phyloP scores from a whole-genome alignment of 2,797 vertebrate genomes.

The Phaenicophaeus curvirostris region DNA sequence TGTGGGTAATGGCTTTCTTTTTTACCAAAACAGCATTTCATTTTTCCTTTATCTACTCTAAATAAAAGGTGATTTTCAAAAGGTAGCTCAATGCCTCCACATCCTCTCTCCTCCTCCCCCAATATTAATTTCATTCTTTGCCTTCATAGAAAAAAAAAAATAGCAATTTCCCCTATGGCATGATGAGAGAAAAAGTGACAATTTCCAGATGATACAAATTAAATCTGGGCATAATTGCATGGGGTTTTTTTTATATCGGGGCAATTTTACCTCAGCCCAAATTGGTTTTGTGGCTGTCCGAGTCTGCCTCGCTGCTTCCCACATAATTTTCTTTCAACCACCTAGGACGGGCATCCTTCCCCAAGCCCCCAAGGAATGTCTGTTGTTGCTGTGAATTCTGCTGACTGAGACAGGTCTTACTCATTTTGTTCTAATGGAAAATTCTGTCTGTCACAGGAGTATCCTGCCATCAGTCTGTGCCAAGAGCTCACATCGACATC shows the following conservation, averaged over 20 bases:
- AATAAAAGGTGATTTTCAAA: slow-evolving; percentile 14
- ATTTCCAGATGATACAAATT: background rate
- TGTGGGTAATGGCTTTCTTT: background rate
- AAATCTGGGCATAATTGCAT: slow-evolving; percentile 1
- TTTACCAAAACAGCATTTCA: background rate
- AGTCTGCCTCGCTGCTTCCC: background rate
- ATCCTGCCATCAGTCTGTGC: slow-evolving; percentile 40
- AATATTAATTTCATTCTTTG: background rate
- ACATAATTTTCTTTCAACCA: slow-evolving; percentile 41
- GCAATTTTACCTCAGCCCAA: background rate
- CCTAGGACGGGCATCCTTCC: slow-evolving; percentile 22
- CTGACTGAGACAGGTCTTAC: slow-evolving; percentile 53
- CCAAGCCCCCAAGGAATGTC: background rate
- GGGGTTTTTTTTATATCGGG: background rate
- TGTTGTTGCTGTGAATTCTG: slow-evolving; percentile 41
- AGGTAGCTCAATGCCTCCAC: background rate
- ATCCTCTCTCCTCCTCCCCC: background rate
- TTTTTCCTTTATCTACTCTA: background rate
- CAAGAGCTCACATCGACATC: background rate
- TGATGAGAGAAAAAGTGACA: background rate
- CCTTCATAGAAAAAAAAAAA: background rate
- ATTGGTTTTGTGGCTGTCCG: background rate
- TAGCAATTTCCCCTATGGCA: background rate
- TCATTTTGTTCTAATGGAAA: slow-evolving; percentile 65
- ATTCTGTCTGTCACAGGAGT: slow-evolving; percentile 54